A percentile compares a stretch with the other conserved stretches of the same genome.
Evolutionary conservation across 2,113 vertebrate genomes (phyloP).

Genomic region (Brachyhypopomus occidentalis): DNA sequence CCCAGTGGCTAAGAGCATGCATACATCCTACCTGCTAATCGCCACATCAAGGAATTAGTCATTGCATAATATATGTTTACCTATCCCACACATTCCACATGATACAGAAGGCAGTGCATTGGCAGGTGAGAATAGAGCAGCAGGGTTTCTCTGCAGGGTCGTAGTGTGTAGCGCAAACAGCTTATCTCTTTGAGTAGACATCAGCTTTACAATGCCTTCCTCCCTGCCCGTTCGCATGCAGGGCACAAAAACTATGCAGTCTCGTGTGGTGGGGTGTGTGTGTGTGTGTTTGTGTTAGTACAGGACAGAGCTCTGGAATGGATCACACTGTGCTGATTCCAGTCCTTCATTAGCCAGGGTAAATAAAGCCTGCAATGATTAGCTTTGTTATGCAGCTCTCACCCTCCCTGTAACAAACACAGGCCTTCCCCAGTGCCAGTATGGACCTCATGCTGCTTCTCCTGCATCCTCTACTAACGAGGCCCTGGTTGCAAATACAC

Average conservation of each 20-base stretch:
- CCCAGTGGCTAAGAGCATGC: neutral
- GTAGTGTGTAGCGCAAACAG: conserved; percentile 1
- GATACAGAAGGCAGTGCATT: neutral
- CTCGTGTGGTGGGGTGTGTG: neutral
- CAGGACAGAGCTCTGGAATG: conserved; percentile 9
- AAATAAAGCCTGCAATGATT: conserved; percentile 23
- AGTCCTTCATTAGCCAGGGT: conserved; percentile 16
- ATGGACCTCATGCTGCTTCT: conserved; percentile 6
- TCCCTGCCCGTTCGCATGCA: neutral
- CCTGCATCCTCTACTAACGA: conserved; percentile 16
- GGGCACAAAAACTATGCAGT: neutral
- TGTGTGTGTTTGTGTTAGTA: conserved; percentile 5
- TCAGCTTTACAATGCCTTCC: neutral
- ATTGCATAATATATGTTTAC: conserved; percentile 33
- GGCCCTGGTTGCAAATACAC: conserved; percentile 16
- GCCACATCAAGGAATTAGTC: conserved; percentile 26
- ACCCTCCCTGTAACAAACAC: neutral
- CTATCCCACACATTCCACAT: conserved; percentile 30
- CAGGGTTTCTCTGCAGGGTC: neutral
- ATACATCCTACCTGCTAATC: conserved; percentile 15
- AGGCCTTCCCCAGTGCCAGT: neutral
- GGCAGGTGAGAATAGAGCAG: conserved; percentile 15
- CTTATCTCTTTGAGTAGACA: neutral
- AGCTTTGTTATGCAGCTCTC: conserved; percentile 13
- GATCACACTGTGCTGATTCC: conserved; percentile 15